phyloP scores from a whole-genome alignment of 2,888 invertebrate genomes.

The Perizoma affinitatum region DNA sequence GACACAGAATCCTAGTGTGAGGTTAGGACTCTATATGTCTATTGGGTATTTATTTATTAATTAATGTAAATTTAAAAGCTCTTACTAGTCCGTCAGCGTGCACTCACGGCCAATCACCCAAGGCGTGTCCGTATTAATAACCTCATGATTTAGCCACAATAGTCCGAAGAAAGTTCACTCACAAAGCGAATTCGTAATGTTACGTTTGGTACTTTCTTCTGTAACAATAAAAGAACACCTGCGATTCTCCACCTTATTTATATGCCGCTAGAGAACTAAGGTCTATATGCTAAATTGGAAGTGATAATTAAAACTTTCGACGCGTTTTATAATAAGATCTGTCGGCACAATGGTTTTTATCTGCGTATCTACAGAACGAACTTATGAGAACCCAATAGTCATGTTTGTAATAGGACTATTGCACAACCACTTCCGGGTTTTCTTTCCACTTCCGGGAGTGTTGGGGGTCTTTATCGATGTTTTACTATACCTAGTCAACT shows the following conservation, averaged over 20 bases:
- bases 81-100: constrained; percentile 18
- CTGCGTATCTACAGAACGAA: constrained; percentile 32
- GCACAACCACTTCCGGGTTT: constrained; percentile 19
- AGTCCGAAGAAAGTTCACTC: constrained; percentile 67
- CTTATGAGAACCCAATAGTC: constrained; percentile 34
- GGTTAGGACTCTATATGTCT: too few relatives aligned
- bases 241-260: constrained; percentile 35
- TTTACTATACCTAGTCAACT: constrained; percentile 4
- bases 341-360: constrained; percentile 42
- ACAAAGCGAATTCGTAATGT: constrained; percentile 65
- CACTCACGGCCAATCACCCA: constrained; percentile 26
- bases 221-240: constrained; percentile 37
- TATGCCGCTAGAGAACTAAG: constrained; percentile 22
- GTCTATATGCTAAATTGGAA: constrained; percentile 44
- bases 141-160: constrained; percentile 58
- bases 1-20: too few relatives aligned
- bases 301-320: constrained; percentile 73
- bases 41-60: too few relatives aligned
- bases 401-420: constrained; percentile 29
- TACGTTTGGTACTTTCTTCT: constrained; percentile 53
- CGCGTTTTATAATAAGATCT: constrained; percentile 53
- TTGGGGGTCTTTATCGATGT: constrained; percentile 15
- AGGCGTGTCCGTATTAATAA: constrained; percentile 60
- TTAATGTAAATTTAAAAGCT: not conserved
- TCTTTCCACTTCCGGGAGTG: constrained; percentile 15